phyloP scores from a whole-genome alignment of 2,888 invertebrate species.

The Leptinotarsa haldemani region DNA sequence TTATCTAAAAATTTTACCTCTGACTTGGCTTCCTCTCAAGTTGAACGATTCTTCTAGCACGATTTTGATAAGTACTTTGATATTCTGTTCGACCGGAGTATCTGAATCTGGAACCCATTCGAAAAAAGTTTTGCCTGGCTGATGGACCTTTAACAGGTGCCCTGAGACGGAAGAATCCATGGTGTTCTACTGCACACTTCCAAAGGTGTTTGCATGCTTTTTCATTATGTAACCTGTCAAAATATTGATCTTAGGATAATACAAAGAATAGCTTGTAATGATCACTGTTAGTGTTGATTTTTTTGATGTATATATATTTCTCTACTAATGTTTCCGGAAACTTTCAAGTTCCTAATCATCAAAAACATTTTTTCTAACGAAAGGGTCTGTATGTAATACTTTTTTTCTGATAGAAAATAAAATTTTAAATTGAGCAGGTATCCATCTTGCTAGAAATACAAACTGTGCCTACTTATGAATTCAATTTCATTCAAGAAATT shows the following conservation, averaged over 20 bases:
- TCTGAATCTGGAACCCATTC: slow-evolving; percentile 98
- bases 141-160: slow-evolving; percentile 90
- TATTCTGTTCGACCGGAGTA: slow-evolving; percentile 93
- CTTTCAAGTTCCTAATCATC: too few species aligned
- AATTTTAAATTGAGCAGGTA: too few species aligned
- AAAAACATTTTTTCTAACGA: too few species aligned
- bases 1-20: slow-evolving; percentile 64
- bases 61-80: slow-evolving; percentile 92
- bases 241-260: neutral
- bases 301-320: too few species aligned
- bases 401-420: too few species aligned
- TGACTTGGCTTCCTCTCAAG: slow-evolving; percentile 98
- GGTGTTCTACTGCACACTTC: slow-evolving; percentile 99
- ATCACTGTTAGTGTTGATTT: too few species aligned
- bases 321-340: too few species aligned
- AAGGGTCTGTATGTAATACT: too few species aligned
- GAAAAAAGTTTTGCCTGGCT: slow-evolving; percentile 94
- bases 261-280: neutral
- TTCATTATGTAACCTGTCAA: slow-evolving; percentile 83
- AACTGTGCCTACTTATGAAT: too few species aligned
- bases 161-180: slow-evolving; percentile 96
- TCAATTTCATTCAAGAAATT: too few species aligned
- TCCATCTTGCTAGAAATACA: too few species aligned
- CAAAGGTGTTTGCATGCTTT: slow-evolving; percentile 99
- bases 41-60: slow-evolving; percentile 92